Evolutionary conservation across 1,140 invertebrate genomes (phyloP).

Genomic region (Psilanteris sp.): DNA sequence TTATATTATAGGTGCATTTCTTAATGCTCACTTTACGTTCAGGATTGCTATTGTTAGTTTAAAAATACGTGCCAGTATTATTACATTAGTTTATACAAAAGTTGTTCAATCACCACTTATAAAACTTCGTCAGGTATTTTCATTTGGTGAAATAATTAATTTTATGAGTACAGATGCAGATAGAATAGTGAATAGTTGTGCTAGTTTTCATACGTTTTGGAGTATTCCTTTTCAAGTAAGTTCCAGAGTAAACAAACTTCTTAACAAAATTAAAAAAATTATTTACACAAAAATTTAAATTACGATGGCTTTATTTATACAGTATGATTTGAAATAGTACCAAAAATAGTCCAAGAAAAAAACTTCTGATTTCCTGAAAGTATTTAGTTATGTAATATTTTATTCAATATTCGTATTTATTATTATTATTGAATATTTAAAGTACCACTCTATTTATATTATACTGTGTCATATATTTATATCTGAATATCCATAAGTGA

Average conservation of each 20-base stretch:
- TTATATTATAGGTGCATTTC: slow-evolving; percentile 84
- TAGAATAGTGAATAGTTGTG: slow-evolving; percentile 96
- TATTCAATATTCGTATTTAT: too few relatives aligned
- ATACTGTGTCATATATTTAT: too few relatives aligned
- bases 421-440: too few relatives aligned
- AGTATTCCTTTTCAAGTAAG: slow-evolving; percentile 95
- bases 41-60: slow-evolving; percentile 90
- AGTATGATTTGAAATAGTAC: too few relatives aligned
- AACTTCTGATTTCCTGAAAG: too few relatives aligned
- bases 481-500: too few relatives aligned
- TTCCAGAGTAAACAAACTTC: background rate
- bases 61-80: slow-evolving; percentile 91
- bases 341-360: too few relatives aligned
- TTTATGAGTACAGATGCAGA: slow-evolving; percentile 98
- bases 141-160: slow-evolving; percentile 94
- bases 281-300: too few relatives aligned
- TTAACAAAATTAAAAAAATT: too few relatives aligned
- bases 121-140: slow-evolving; percentile 82
- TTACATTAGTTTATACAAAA: slow-evolving; percentile 93
- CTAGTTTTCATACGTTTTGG: slow-evolving; percentile 98
- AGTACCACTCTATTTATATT: too few relatives aligned
- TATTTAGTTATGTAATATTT: too few relatives aligned
- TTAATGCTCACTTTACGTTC: slow-evolving; percentile 94
- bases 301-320: too few relatives aligned
- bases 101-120: slow-evolving; percentile 84